phyloP scores from a whole-genome alignment of 2,113 vertebrate genomes.

The Eulacestoma nigropectus region DNA sequence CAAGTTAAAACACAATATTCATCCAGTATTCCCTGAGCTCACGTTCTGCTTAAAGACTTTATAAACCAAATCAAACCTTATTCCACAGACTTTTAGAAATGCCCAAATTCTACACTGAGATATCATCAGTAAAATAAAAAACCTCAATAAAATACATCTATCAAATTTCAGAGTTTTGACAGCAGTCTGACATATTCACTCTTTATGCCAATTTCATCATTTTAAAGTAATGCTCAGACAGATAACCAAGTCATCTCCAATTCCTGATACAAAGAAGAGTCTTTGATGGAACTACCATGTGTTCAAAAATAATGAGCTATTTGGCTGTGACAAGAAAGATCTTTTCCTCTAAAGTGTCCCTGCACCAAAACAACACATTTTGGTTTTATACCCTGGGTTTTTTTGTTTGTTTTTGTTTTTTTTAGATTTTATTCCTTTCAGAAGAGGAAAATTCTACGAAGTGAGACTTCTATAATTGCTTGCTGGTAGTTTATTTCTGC shows the following conservation, averaged over 20 bases:
- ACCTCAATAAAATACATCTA: neutral
- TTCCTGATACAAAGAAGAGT: neutral
- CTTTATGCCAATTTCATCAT: neutral
- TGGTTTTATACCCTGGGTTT: neutral
- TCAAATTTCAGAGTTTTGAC: neutral
- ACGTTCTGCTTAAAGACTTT: neutral
- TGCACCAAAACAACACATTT: neutral
- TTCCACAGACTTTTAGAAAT: neutral
- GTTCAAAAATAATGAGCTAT: neutral
- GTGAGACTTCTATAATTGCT: neutral
- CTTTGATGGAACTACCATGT: neutral
- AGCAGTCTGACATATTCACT: neutral
- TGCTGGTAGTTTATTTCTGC: neutral
- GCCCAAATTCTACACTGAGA: neutral
- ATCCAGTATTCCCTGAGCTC: neutral
- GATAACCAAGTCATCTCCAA: neutral
- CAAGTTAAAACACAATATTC: neutral
- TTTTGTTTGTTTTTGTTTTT: neutral
- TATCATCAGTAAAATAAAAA: neutral
- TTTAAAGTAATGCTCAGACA: neutral
- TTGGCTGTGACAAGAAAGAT: neutral
- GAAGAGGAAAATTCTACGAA: neutral
- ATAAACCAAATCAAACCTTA: neutral
- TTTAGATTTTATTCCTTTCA: neutral
- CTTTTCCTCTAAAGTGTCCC: neutral